Percentiles rank a stretch among this genome's conserved stretches.
phyloP scores from a whole-genome alignment of 1,140 invertebrate species.

The Drosophila parvula region DNA sequence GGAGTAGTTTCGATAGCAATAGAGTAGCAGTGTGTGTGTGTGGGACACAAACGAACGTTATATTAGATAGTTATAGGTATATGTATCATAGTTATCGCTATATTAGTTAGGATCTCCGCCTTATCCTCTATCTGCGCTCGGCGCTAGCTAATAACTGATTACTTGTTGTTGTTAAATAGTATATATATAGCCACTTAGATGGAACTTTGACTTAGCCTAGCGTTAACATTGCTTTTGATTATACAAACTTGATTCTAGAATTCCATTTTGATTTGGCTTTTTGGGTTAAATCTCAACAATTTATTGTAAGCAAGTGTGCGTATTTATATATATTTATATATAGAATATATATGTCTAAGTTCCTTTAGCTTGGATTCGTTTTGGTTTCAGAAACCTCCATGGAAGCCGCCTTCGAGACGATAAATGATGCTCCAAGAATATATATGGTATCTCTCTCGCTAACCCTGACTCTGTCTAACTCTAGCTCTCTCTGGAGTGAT shows the following conservation, averaged over 20 bases:
- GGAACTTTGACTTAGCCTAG: slow-evolving; percentile 50
- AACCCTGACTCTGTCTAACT: slow-evolving; percentile 24
- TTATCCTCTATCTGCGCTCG: slow-evolving; percentile 8
- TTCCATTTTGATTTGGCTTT: slow-evolving; percentile 33
- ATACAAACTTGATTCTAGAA: slow-evolving; percentile 37
- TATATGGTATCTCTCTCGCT: slow-evolving; percentile 34
- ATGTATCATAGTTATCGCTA: not conserved
- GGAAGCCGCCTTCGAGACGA: slow-evolving; percentile 54
- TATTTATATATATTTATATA: slow-evolving; percentile 21
- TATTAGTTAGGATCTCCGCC: not conserved
- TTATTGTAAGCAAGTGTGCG: slow-evolving; percentile 54
- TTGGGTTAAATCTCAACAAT: slow-evolving; percentile 27
- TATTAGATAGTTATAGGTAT: not conserved
- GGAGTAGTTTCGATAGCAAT: slow-evolving; percentile 13
- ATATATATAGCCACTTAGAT: slow-evolving; percentile 11
- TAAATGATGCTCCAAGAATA: slow-evolving; percentile 67
- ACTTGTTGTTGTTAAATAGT: slow-evolving; percentile 12
- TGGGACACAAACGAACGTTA: slow-evolving; percentile 26
- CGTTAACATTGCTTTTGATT: slow-evolving; percentile 72
- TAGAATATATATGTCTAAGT: slow-evolving; percentile 8
- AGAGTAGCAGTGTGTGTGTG: slow-evolving; percentile 23
- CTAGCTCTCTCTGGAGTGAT: slow-evolving; percentile 43
- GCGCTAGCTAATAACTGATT: slow-evolving; percentile 21
- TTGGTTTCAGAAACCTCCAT: slow-evolving; percentile 70
- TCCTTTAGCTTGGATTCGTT: slow-evolving; percentile 19